A percentile compares a stretch with the other conserved stretches of the same genome.
phyloP scores from a whole-genome alignment of 1,140 invertebrate species.

The Sweltsa coloradensis region DNA sequence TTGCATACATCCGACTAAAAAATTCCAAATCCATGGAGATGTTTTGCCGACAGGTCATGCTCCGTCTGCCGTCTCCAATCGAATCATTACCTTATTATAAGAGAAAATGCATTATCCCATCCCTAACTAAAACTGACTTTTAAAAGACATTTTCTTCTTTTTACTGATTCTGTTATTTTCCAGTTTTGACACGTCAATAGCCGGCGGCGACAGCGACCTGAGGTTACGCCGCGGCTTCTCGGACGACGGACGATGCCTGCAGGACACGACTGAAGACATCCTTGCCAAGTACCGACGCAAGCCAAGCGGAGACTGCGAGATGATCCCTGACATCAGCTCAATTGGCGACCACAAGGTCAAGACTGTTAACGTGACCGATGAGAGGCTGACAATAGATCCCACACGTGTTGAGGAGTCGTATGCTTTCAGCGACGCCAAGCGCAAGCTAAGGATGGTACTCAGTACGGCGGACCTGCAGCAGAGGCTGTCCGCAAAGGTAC shows the following conservation, averaged over 20 bases:
- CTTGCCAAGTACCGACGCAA: constrained; percentile 88
- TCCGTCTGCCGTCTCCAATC: too few species aligned
- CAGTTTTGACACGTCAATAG: constrained; percentile 6
- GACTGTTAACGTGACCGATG: constrained; percentile 27
- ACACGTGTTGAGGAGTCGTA: constrained; percentile 45
- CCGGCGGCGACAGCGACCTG: constrained; percentile 21
- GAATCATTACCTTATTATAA: too few species aligned
- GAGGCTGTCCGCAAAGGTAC: too few species aligned
- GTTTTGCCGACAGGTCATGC: too few species aligned
- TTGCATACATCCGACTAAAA: too few species aligned
- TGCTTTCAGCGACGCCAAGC: constrained; percentile 77
- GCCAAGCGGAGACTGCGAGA: constrained; percentile 35
- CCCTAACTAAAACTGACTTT: too few species aligned
- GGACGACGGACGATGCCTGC: constrained; percentile 16
- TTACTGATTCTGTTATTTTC: too few species aligned
- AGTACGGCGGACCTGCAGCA: constrained; percentile 63
- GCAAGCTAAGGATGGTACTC: constrained; percentile 82
- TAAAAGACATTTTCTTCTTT: too few species aligned
- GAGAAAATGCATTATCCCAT: too few species aligned
- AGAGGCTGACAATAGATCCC: constrained; percentile 44
- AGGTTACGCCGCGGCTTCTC: not conserved
- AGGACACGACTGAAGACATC: constrained; percentile 82
- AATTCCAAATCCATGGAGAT: too few species aligned
- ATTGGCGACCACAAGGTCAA: not conserved
- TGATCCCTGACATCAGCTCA: not conserved